Evolutionary conservation across 2,797 vertebrate genomes (phyloP), one percentile per base, ranked within the genome.

Genomic region (Scarus forsteni): DNA sequence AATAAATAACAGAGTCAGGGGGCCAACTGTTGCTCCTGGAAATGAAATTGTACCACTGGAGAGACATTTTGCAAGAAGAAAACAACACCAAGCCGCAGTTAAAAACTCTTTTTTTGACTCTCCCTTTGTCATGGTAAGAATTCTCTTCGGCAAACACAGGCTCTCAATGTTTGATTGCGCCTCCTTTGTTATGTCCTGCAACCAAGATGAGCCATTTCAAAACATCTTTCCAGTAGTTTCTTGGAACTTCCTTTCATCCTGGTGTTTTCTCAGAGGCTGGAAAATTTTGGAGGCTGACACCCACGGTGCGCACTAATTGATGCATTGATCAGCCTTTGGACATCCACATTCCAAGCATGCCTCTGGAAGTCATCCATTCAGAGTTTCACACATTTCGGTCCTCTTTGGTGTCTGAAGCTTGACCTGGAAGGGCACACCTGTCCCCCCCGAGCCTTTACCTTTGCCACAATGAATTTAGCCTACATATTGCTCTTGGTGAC

Each of bases 271-370:
- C 63, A 39, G 10, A 40, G 51, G n/a, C 60, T 67, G 60, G 65
- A 70, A 79, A 65, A 68, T 66, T 13, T 51, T 54, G 73, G 79
- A 64, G 70, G 39, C 67, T 79, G 84, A 69, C 80, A 60, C 84
- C 85, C 78, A 35, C 65, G 7, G 75, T 39, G 69, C 40, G 15
- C 60, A 36, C 89, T 89, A 91, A 93, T 88, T 90, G 84, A 92
- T 85, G 87, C 87, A 85, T 74, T 88, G 90, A 94, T 93, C 86
- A 79, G 73, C 78, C 88, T 76, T 81, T 51, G 69, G 89, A 90
- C 81, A 84, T 85, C 61, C 85, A 89, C 92, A 94, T 95, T 93
- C 93, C 89, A 80, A 45, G 64, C 90, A 94, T 94, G 83, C 86
- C 85, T 89, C 71, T 65, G 59, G 85, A 90, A 91, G 85, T 89